Evolutionary conservation across 2,888 invertebrate genomes (phyloP).

Genomic region (Epinotia ramella): DNA sequence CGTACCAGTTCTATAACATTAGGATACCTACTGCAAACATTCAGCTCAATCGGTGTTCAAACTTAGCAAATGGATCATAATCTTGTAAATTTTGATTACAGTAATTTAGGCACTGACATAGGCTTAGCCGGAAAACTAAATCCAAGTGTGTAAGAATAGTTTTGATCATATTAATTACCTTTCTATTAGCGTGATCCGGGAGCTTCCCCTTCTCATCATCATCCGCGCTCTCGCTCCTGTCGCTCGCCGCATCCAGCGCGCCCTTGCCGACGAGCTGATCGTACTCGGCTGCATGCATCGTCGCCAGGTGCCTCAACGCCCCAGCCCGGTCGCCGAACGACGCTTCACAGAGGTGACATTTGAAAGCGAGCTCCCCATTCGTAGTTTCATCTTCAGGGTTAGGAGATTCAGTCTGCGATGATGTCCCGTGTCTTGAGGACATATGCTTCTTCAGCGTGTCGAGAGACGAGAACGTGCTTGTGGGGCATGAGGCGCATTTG

Average conservation of each 20-base stretch:
- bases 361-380: constrained; percentile 91
- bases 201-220: constrained; percentile 91
- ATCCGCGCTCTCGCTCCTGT: constrained; percentile 87
- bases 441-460: constrained; percentile 93
- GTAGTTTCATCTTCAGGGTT: constrained; percentile 66
- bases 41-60: too few relatives aligned
- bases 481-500: constrained; percentile 92
- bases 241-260: constrained; percentile 85
- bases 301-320: constrained; percentile 92
- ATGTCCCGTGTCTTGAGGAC: constrained; percentile 87
- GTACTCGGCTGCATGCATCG: constrained; percentile 91
- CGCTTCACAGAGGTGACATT: constrained; percentile 96
- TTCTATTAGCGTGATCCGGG: constrained; percentile 94
- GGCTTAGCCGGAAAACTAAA: too few relatives aligned
- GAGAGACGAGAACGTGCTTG: constrained; percentile 92
- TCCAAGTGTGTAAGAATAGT: too few relatives aligned
- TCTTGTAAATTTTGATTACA: too few relatives aligned
- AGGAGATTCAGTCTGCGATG: constrained; percentile 74
- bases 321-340: constrained; percentile 92
- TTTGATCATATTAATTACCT: constrained; percentile 80
- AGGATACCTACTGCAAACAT: too few relatives aligned
- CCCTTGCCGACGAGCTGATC: constrained; percentile 93
- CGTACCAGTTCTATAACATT: too few relatives aligned
- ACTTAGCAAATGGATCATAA: too few relatives aligned
- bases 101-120: too few relatives aligned